Base-by-base conservation (phyloP, 2,113 vertebrate species). In the Ameiurus melas region DNA sequence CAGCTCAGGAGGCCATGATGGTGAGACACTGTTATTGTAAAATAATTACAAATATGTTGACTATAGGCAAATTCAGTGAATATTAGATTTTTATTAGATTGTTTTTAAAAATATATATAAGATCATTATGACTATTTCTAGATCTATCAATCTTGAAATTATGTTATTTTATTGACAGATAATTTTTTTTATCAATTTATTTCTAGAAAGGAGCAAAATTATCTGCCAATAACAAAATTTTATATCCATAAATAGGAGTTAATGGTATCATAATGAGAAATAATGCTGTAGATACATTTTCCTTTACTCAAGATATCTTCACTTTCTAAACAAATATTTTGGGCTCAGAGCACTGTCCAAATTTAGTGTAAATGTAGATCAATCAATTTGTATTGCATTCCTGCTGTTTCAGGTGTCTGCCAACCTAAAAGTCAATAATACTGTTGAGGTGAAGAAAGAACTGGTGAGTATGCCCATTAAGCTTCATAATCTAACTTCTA, bases 351-450 rank as follows among this genome's bases (percentile, higher is more conserved):
- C 64, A 47, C 43, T 47, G 43, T 47, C 43, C 43, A 47, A 47
- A 78, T 2, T 81, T 30, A 53, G 5, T 55, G 16, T n/a, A 12
- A 36, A 57, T 82, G 53, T 36, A 36, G 19, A n/a, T 81, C 2
- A n/a, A 53, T 43, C 53, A 13, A 36, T 71, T 85, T 53, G 51
- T 25, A 25, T 58, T 80, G 55, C n/a, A 27, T n/a, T 64, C 5
- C 20, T 83, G 81, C 68, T 39, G 79, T 82, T 73, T 64, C 85
- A 99, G 98, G 97, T 98, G 78, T 99, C 98, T 78, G 97, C 96
- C 89, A 97, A 99, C 93, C 92, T 99, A 91, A 99, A 99, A 89
- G 94, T 99, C 89, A 98, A 96, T 0, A 97, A 99, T 93, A 98
- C 96, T 92, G 94, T 97, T 85, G 97, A 98, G 92, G 96, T 99